A percentile compares a stretch with the other conserved stretches of the same genome.
These are phyloP conservation scores for Bradypodion ventrale DNA, from an alignment of 2,797 vertebrate genomes.

Conservation along the genomic window DNA sequence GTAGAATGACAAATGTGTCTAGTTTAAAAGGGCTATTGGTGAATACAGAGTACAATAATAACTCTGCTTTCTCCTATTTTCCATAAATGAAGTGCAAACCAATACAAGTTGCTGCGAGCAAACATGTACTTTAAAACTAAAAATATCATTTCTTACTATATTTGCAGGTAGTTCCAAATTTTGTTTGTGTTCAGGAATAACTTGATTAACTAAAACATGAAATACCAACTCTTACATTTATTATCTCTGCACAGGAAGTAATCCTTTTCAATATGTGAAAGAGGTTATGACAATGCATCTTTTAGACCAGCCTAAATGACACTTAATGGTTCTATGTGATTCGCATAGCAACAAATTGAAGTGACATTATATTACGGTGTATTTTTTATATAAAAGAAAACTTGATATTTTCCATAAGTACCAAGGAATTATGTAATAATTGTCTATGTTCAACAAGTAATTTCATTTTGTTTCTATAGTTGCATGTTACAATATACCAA, in stretches of 20 bases:
- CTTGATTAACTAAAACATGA: neutral
- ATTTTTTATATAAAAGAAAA: neutral
- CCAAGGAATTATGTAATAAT: too few species aligned
- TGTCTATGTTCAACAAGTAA: too few species aligned
- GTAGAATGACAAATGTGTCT: constrained; percentile 61
- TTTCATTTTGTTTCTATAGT: too few species aligned
- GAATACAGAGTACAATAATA: constrained; percentile 58
- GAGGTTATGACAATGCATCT: neutral
- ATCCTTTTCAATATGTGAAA: neutral
- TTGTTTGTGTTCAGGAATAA: neutral
- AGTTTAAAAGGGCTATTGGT: constrained; percentile 61
- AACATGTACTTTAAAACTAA: constrained; percentile 11
- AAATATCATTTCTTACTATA: constrained; percentile 33
- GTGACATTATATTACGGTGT: neutral
- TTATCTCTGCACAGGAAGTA: neutral
- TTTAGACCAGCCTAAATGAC: too few species aligned
- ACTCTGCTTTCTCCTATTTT: constrained; percentile 45
- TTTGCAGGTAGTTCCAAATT: constrained; percentile 55
- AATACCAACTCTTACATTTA: neutral
- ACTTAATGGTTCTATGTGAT: neutral
- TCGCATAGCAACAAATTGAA: neutral
- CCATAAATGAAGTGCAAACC: constrained; percentile 54
- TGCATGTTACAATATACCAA: too few species aligned
- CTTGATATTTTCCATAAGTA: neutral
- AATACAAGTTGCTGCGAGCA: constrained; percentile 38